Evolutionary conservation across 1,140 invertebrate species (phyloP).

Genomic region (Temnothorax longispinosus): DNA sequence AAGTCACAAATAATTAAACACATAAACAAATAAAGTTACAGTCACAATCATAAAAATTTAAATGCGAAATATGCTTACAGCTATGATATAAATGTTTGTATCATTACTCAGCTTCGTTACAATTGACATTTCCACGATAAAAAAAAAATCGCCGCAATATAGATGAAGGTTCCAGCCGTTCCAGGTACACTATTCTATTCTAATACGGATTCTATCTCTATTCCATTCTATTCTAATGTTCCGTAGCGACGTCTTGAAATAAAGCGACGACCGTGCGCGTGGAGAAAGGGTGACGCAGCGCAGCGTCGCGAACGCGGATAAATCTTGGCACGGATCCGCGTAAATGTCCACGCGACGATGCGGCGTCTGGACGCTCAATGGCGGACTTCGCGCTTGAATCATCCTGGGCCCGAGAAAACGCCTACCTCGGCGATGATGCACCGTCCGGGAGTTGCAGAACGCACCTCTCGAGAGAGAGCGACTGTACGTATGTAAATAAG

Average conservation of each 20-base stretch:
- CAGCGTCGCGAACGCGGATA: slow-evolving; percentile 10
- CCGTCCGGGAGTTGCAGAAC: neutral
- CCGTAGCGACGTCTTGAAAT: slow-evolving; percentile 9
- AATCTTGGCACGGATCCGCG: slow-evolving; percentile 37
- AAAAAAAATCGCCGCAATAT: neutral
- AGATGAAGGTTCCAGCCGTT: neutral
- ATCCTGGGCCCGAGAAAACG: slow-evolving; percentile 19
- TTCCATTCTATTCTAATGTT: slow-evolving; percentile 43
- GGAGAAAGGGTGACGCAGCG: slow-evolving; percentile 4
- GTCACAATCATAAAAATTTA: neutral
- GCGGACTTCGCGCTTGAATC: slow-evolving; percentile 48
- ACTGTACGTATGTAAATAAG: neutral
- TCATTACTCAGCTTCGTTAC: neutral
- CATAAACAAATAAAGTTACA: neutral
- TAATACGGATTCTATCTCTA: slow-evolving; percentile 1
- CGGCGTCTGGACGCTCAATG: slow-evolving; percentile 41
- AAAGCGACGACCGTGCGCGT: neutral
- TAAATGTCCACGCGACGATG: slow-evolving; percentile 40
- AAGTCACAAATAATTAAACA: too few relatives aligned
- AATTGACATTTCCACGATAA: neutral
- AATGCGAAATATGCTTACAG: neutral
- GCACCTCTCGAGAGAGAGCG: neutral
- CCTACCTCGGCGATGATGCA: slow-evolving; percentile 20
- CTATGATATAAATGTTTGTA: neutral
- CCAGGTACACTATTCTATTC: slow-evolving; percentile 9